phyloP scores from a whole-genome alignment of 2,888 invertebrate genomes.

The Exephanes ischioxanthus region DNA sequence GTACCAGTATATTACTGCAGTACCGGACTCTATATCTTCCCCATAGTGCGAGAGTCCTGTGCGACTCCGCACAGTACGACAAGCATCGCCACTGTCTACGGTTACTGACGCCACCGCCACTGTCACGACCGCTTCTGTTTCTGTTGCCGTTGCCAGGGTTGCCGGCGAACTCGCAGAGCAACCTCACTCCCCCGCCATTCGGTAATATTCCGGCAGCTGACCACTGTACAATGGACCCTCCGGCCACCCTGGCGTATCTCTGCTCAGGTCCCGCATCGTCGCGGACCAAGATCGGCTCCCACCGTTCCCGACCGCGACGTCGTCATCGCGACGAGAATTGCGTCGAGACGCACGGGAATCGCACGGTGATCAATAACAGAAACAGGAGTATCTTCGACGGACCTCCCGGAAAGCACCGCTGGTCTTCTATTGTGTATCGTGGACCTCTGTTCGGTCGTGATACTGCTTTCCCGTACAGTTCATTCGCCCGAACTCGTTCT shows the following conservation, averaged over 20 bases:
- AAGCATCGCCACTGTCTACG: constrained; percentile 15
- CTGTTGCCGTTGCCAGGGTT: constrained; percentile 24
- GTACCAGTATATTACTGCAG: constrained; percentile 13
- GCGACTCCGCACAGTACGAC: background rate
- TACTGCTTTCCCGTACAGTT: background rate
- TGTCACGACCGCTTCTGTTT: constrained; percentile 11
- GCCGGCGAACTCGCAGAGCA: constrained; percentile 53
- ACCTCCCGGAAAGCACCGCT: constrained; percentile 7
- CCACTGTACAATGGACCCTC: constrained; percentile 76
- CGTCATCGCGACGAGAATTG: background rate
- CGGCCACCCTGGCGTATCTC: constrained; percentile 59
- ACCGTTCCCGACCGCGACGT: constrained; percentile 10
- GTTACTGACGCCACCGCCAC: constrained; percentile 26
- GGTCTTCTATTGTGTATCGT: background rate
- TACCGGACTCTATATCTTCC: constrained; percentile 21
- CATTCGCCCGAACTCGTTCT: too few species aligned
- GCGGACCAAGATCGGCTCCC: constrained; percentile 32
- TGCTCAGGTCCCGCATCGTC: background rate
- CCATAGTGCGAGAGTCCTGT: background rate
- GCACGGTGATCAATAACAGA: constrained; percentile 74
- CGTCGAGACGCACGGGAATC: constrained; percentile 54
- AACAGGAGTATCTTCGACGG: constrained; percentile 66
- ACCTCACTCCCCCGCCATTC: constrained; percentile 71
- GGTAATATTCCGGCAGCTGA: constrained; percentile 78
- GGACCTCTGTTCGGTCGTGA: background rate